Evolutionary conservation across 2,113 vertebrate genomes (phyloP).

Genomic region (rabbit (Oryctolagus cuniculus)): DNA sequence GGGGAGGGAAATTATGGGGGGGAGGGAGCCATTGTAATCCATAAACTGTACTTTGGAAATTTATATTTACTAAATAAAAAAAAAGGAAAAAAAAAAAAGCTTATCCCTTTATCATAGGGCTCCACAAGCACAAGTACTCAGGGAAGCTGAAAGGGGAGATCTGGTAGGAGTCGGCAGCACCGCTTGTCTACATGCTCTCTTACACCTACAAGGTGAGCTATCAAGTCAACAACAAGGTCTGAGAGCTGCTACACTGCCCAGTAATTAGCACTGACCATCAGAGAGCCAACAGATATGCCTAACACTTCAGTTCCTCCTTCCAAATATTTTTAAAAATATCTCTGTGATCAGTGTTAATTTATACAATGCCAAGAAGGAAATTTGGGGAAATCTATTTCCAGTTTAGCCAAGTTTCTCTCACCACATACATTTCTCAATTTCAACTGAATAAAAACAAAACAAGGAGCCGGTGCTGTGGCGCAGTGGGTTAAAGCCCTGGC

Average conservation of each 20-base stretch:
- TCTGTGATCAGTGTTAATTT: neutral
- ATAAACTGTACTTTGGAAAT: no score
- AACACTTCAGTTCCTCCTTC: neutral
- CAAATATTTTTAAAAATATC: neutral
- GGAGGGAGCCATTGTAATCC: no score
- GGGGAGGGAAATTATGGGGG: no score
- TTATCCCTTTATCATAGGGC: neutral
- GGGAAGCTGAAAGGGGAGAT: neutral
- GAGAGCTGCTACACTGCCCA: neutral
- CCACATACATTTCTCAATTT: neutral
- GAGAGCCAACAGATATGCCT: neutral
- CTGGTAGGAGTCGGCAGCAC: neutral
- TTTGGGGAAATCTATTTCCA: neutral
- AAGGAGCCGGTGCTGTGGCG: neutral
- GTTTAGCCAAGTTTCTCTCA: neutral
- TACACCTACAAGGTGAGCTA: neutral
- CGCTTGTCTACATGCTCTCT: neutral
- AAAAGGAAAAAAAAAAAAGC: no score
- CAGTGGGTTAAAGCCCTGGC: no score
- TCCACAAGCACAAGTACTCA: neutral
- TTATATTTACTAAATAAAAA: no score
- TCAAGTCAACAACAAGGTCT: neutral
- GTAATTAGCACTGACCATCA: neutral
- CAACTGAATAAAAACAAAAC: neutral
- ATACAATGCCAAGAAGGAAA: neutral